Evolutionary conservation across 1,140 invertebrate species (phyloP).

Genomic region (Halesus radiatus): DNA sequence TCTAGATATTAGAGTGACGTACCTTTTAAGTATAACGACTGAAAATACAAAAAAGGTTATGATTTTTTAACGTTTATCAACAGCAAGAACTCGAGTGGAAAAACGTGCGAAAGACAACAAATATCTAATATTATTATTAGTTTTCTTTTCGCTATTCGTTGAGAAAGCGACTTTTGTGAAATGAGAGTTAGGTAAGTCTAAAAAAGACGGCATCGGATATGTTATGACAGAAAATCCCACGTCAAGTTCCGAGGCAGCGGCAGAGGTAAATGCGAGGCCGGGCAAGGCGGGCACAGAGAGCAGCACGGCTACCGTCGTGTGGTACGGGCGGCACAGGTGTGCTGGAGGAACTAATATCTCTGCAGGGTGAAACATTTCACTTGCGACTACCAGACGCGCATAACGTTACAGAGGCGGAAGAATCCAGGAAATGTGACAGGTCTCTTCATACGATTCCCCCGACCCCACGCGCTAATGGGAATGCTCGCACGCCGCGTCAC

Average conservation of each 20-base stretch:
- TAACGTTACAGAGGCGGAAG: slow-evolving; percentile 35
- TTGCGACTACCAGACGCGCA: slow-evolving; percentile 34
- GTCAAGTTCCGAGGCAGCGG: slow-evolving; percentile 32
- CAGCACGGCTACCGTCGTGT: too few species aligned
- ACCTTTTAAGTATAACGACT: too few species aligned
- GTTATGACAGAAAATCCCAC: slow-evolving; percentile 41
- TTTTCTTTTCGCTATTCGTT: background rate
- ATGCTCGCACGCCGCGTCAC: background rate
- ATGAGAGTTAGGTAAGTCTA: slow-evolving; percentile 5
- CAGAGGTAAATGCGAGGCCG: too few species aligned
- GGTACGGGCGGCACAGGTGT: slow-evolving; percentile 6
- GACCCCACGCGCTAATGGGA: slow-evolving; percentile 11
- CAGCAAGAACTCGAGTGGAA: too few species aligned
- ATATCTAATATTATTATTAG: too few species aligned
- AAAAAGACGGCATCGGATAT: slow-evolving; percentile 8
- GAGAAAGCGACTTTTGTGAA: slow-evolving; percentile 4
- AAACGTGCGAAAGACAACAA: too few species aligned
- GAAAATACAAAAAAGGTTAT: too few species aligned
- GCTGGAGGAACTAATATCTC: slow-evolving; percentile 43
- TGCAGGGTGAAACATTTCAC: slow-evolving; percentile 33
- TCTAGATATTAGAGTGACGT: too few species aligned
- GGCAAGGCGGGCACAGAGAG: too few species aligned
- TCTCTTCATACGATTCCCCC: slow-evolving; percentile 22
- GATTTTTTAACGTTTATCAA: too few species aligned
- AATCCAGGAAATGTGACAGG: slow-evolving; percentile 43